A percentile compares a stretch with the other conserved stretches of the same genome.
phyloP scores from a whole-genome alignment of 2,888 invertebrate species.

The Adineta ricciae region DNA sequence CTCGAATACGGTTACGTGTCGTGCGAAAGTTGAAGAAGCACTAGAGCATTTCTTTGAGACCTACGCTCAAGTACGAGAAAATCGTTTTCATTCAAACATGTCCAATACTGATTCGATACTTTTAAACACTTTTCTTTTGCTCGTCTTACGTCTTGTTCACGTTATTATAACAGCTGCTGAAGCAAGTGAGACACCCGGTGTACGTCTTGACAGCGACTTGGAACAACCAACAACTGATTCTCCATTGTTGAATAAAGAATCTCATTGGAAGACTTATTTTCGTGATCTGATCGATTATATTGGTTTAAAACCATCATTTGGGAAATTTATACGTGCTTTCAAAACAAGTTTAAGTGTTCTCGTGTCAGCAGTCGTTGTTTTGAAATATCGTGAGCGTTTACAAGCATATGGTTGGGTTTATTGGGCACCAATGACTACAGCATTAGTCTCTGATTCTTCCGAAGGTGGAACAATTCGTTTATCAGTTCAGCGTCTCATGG shows the following conservation, averaged over 20 bases:
- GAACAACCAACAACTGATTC: not conserved
- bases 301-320: not conserved
- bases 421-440: conserved; percentile 20
- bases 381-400: not conserved
- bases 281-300: not conserved
- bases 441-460: not conserved
- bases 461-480: not conserved
- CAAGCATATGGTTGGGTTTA: not conserved
- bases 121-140: conserved; percentile 4
- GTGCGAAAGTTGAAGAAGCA: conserved; percentile 1
- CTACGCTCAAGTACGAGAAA: not conserved
- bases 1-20: not conserved
- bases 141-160: not conserved
- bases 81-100: too few relatives aligned
- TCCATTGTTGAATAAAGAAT: too few relatives aligned
- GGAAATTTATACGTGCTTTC: not conserved
- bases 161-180: not conserved
- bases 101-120: not conserved
- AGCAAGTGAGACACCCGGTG: not conserved
- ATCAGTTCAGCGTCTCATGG: not conserved
- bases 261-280: not conserved
- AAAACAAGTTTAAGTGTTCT: conserved; percentile 14
- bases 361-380: not conserved
- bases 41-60: not conserved
- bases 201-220: too few relatives aligned